phyloP scores from a whole-genome alignment of 1,140 invertebrate genomes.

The Wiebesia pumilae region DNA sequence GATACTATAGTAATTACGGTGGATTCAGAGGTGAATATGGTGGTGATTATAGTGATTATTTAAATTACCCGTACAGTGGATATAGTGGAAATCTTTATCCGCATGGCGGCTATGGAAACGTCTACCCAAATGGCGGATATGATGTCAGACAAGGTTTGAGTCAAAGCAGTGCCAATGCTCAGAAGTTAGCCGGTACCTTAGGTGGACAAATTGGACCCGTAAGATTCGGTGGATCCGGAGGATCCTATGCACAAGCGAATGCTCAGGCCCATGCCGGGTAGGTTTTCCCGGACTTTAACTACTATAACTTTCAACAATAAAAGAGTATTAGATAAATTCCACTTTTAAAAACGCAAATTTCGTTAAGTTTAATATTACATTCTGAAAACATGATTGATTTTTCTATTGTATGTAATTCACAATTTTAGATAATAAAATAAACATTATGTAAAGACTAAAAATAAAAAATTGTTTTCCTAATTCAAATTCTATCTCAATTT shows the following conservation, averaged over 20 bases:
- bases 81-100: neutral
- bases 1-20: neutral
- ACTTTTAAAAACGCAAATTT: too few relatives aligned
- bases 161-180: neutral
- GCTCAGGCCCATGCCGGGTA: conserved; percentile 26
- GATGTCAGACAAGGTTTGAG: neutral
- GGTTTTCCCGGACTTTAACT: neutral
- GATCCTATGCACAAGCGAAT: conserved; percentile 6
- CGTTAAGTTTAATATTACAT: too few relatives aligned
- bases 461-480: too few relatives aligned
- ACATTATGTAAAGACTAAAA: too few relatives aligned
- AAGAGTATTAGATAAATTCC: too few relatives aligned
- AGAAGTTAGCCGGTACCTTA: neutral
- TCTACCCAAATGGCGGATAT: neutral
- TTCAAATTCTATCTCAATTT: too few relatives aligned
- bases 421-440: too few relatives aligned
- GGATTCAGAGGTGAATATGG: neutral
- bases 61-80: neutral
- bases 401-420: too few relatives aligned
- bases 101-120: neutral
- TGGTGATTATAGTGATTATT: neutral
- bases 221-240: neutral
- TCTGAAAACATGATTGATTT: too few relatives aligned
- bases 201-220: neutral
- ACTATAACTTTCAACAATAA: too few relatives aligned